Evolutionary conservation across 2,888 invertebrate genomes (phyloP).

Genomic region (Andrena hattorfiana): DNA sequence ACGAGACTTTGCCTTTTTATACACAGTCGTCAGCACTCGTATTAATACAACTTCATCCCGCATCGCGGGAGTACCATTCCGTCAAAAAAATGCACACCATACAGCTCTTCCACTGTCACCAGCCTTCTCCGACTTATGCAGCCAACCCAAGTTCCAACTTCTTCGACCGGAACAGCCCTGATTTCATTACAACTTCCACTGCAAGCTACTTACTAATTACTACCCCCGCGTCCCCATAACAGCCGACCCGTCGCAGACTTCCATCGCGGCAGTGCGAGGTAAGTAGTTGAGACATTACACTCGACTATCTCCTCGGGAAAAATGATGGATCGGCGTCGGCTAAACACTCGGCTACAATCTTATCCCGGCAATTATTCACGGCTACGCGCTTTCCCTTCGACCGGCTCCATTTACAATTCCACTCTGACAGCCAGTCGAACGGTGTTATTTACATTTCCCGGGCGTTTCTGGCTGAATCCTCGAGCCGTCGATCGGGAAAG

Average conservation of each 20-base stretch:
- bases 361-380: constrained; percentile 9
- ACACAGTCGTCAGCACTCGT: no score
- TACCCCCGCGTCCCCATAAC: neutral
- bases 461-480: neutral
- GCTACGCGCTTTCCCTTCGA: neutral
- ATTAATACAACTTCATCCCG: no score
- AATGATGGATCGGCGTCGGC: constrained; percentile 5
- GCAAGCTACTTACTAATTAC: constrained; percentile 1
- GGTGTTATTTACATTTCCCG: constrained; percentile 35
- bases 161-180: neutral
- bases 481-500: constrained; percentile 12
- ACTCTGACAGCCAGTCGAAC: constrained; percentile 16
- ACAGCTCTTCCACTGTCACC: no score
- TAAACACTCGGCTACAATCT: neutral
- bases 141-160: neutral
- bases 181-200: constrained; percentile 4
- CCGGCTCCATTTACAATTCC: constrained; percentile 25
- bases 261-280: neutral
- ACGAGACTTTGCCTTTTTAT: no score
- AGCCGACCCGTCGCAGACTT: neutral
- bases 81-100: no score
- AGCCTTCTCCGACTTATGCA: neutral
- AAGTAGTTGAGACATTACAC: neutral
- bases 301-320: neutral
- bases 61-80: no score